Conservation (phyloP, 2,113 vertebrate genomes). For the Syngnathus scovelli region DNA sequence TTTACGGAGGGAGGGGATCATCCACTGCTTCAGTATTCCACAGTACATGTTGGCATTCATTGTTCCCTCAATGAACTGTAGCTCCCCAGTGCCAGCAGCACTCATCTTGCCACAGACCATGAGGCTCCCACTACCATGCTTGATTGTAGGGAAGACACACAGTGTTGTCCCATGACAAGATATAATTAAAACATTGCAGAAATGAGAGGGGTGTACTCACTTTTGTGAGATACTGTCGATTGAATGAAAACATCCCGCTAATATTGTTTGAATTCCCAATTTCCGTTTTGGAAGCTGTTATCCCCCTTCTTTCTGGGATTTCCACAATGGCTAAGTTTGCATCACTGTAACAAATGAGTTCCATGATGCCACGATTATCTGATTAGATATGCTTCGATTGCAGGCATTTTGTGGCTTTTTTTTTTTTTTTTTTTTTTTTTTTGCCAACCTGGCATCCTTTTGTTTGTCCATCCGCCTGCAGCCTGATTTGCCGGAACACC, state of each 20-base stretch:
- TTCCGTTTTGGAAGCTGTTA: neutral
- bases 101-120: no score
- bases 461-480: conserved; percentile 25
- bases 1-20: no score
- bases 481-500: conserved; percentile 36
- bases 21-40: no score
- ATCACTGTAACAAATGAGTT: conserved; percentile 10
- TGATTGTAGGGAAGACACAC: no score
- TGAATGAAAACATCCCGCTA: neutral
- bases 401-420: conserved; percentile 38
- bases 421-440: conserved; percentile 49
- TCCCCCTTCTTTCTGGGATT: neutral
- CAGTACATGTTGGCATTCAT: no score
- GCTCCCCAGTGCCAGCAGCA: no score
- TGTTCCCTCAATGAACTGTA: no score
- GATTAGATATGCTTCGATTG: conserved; percentile 29
- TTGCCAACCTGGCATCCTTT: conserved; percentile 14
- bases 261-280: conserved; percentile 1
- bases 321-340: conserved; percentile 7
- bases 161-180: no score
- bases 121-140: no score
- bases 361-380: conserved; percentile 1
- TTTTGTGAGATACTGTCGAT: no score
- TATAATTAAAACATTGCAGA: no score
- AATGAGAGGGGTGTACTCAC: no score